Evolutionary conservation across 2,888 invertebrate genomes (phyloP).

Genomic region (Halocaridina rubra): DNA sequence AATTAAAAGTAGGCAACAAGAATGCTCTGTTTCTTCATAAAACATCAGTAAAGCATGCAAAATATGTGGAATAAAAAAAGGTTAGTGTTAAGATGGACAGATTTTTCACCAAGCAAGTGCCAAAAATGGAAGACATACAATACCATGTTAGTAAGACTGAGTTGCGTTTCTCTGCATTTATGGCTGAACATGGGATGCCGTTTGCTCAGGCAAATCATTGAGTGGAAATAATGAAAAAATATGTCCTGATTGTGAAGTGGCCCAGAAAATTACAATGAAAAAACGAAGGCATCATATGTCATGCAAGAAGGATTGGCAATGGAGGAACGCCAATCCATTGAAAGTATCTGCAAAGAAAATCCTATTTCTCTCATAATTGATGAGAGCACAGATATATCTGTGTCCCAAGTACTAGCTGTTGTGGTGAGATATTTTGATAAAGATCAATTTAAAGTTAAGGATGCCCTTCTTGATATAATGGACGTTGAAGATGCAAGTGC

Average conservation of each 20-base stretch:
- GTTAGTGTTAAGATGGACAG: no score
- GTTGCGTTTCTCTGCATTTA: neutral
- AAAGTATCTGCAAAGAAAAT: neutral
- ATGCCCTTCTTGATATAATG: constrained; percentile 22
- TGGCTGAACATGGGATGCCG: neutral
- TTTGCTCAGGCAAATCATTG: neutral
- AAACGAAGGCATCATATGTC: neutral
- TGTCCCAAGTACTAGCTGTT: constrained; percentile 17
- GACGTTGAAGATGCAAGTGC: constrained; percentile 11
- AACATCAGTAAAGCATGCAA: neutral
- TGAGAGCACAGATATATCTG: constrained; percentile 22
- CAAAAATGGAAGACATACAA: no score
- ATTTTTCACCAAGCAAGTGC: no score
- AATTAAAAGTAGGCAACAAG: neutral
- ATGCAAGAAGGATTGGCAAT: neutral
- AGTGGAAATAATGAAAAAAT: neutral
- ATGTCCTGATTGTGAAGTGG: neutral
- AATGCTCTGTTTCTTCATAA: neutral
- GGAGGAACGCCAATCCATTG: neutral
- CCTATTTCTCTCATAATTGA: neutral
- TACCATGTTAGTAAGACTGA: no score
- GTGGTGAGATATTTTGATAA: constrained; percentile 29
- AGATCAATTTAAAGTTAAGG: constrained; percentile 13
- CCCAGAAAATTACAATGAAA: neutral
- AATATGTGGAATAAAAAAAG: neutral